A percentile compares a stretch with the other conserved stretches of the same genome.
Evolutionary conservation across 2,797 vertebrate species (phyloP).

Genomic region (Danio aesculapii): DNA sequence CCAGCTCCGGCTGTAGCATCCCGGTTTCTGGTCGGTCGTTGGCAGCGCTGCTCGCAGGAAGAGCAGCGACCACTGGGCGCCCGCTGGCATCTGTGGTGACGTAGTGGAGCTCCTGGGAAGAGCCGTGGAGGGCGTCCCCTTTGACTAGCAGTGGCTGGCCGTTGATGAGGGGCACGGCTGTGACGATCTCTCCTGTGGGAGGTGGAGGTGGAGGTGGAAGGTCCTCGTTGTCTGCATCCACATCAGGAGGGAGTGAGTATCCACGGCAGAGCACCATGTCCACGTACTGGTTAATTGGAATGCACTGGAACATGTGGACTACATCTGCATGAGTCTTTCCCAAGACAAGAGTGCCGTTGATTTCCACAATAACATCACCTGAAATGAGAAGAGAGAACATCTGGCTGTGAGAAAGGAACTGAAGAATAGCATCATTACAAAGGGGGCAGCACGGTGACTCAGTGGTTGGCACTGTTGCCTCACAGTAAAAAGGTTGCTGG

Average conservation of each 20-base stretch:
- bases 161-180: slow-evolving; percentile 79
- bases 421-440: not conserved
- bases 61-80: slow-evolving; percentile 71
- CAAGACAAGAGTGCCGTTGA: slow-evolving; percentile 91
- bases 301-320: slow-evolving; percentile 97
- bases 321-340: slow-evolving; percentile 98
- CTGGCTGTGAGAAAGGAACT: not conserved
- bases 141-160: slow-evolving; percentile 80
- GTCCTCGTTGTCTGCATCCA: slow-evolving; percentile 70
- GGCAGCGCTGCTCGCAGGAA: slow-evolving; percentile 78
- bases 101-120: slow-evolving; percentile 83
- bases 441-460: not conserved
- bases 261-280: slow-evolving; percentile 95
- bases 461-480: too few species aligned
- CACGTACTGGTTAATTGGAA: slow-evolving; percentile 94
- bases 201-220: slow-evolving; percentile 65
- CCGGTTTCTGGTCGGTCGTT: slow-evolving; percentile 79
- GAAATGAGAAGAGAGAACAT: slow-evolving; percentile 5
- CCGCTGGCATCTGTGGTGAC: slow-evolving; percentile 75
- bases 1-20: slow-evolving; percentile 88
- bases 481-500: too few species aligned
- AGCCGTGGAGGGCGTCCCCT: slow-evolving; percentile 78
- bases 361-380: slow-evolving; percentile 98
- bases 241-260: slow-evolving; percentile 94
- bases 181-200: slow-evolving; percentile 65